Conservation (phyloP, 2,888 invertebrate genomes). For the Ypsolopha scabrella region DNA sequence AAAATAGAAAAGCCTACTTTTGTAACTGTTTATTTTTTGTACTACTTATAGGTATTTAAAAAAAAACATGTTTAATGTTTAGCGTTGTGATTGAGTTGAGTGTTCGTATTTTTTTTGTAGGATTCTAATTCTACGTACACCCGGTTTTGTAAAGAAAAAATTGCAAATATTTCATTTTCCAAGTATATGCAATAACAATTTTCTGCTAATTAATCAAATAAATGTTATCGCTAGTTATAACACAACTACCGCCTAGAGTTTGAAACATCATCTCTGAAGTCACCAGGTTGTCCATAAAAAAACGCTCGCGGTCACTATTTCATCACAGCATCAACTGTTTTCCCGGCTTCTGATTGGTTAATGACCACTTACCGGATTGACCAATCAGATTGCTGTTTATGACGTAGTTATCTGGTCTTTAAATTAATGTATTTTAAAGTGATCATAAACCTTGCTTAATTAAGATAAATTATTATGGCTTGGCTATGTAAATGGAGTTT, state of each 20-base stretch:
- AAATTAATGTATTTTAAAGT: neutral
- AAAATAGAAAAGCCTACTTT: too few species aligned
- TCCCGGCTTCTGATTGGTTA: neutral
- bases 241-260: neutral
- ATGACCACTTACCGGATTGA: neutral
- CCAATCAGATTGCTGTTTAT: neutral
- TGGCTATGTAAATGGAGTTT: neutral
- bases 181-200: too few species aligned
- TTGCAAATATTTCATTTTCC: too few species aligned
- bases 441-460: neutral
- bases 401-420: neutral
- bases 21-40: too few species aligned
- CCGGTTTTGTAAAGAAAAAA: too few species aligned
- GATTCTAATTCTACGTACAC: neutral
- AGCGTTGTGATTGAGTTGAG: neutral
- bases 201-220: too few species aligned
- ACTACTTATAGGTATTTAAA: too few species aligned
- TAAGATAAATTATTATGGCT: neutral
- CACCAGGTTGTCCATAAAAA: neutral
- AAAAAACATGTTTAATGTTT: too few species aligned
- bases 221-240: too few species aligned
- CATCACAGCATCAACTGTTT: neutral
- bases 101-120: neutral
- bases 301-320: neutral
- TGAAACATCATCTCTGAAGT: constrained; percentile 1